These are phyloP conservation scores for Aphelocoma coerulescens DNA, from an alignment of 2,113 vertebrate species.

Conservation along the genomic window DNA sequence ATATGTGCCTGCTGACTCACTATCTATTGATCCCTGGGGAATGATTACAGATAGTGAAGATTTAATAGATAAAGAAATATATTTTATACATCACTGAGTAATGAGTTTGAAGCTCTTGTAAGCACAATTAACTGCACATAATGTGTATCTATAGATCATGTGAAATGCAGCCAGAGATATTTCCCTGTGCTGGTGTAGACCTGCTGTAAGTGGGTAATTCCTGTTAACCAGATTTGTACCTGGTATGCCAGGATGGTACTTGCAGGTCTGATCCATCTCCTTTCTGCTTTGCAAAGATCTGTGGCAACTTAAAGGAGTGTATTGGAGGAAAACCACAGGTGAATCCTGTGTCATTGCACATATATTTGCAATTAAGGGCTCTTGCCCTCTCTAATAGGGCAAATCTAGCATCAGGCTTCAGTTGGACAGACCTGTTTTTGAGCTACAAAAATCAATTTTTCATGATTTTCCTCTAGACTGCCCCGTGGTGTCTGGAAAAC, in stretches of 20 bases:
- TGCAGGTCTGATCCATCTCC: background rate
- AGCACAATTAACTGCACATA: background rate
- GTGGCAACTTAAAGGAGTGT: background rate
- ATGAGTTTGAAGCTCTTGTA: background rate
- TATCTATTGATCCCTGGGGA: constrained; percentile 5
- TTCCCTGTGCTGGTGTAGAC: background rate
- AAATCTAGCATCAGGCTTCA: background rate
- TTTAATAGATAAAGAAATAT: background rate
- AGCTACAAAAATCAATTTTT: background rate
- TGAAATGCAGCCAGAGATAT: background rate
- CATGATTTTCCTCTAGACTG: background rate
- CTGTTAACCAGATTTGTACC: background rate
- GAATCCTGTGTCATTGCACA: fast-evolving
- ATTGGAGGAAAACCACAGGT: background rate
- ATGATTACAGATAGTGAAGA: constrained; percentile 27
- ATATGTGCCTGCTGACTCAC: constrained; percentile 28
- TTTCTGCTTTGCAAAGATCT: background rate
- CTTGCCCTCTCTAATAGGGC: background rate
- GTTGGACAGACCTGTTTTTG: background rate
- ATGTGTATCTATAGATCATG: background rate
- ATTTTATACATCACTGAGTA: background rate
- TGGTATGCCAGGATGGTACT: background rate
- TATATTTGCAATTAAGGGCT: background rate
- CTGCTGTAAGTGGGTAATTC: background rate
- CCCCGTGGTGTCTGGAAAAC: background rate